Evolutionary conservation across 2,888 invertebrate species (phyloP).

Genomic region (Mantis religiosa): DNA sequence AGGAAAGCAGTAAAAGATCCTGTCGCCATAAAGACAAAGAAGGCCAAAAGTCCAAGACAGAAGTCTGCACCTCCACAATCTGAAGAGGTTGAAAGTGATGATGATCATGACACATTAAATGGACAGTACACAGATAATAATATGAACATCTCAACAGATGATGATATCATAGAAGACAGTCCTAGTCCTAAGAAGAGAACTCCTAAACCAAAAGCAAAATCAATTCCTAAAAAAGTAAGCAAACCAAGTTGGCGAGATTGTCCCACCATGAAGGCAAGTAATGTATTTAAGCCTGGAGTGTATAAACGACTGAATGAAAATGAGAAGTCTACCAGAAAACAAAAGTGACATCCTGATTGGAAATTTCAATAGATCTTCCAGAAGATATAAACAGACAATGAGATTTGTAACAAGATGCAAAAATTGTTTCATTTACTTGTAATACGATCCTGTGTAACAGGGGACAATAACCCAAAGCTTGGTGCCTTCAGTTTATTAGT

Average conservation of each 20-base stretch:
- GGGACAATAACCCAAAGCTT: not conserved
- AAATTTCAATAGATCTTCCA: not conserved
- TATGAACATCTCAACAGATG: not conserved
- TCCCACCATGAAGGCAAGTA: not conserved
- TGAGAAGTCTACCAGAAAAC: not conserved
- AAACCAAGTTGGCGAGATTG: not conserved
- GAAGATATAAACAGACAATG: not conserved
- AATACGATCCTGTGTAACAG: not conserved
- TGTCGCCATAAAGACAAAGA: not conserved
- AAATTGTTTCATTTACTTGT: not conserved
- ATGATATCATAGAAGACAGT: not conserved
- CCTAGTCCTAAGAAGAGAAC: not conserved
- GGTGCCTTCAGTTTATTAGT: too few relatives aligned
- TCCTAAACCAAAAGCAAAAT: not conserved
- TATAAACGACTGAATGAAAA: not conserved
- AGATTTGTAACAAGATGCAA: not conserved
- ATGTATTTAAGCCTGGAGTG: not conserved
- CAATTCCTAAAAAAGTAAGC: not conserved
- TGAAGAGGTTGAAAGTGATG: not conserved
- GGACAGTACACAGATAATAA: not conserved
- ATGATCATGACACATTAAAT: not conserved
- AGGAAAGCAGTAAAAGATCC: not conserved
- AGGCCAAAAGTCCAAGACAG: not conserved
- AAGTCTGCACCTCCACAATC: not conserved
- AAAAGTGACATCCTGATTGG: not conserved